Conservation (phyloP, 2,797 vertebrate genomes). For the Falco cherrug region DNA sequence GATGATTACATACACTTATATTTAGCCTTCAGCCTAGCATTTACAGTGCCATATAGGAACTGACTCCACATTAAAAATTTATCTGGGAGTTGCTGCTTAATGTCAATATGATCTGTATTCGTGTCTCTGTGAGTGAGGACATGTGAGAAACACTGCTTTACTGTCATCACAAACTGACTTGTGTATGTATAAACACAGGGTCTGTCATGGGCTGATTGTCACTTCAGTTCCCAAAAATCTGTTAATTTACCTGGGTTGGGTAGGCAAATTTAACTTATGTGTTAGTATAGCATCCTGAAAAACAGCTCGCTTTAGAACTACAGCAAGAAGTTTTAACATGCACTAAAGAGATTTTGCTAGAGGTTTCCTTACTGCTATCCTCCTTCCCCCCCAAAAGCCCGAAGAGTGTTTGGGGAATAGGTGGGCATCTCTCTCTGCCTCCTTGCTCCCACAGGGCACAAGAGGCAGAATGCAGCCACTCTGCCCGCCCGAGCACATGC, state of each 20-base stretch:
- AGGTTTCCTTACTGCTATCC: background rate
- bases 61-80: background rate
- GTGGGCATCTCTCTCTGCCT: background rate
- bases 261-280: background rate
- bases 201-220: background rate
- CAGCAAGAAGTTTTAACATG: background rate
- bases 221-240: background rate
- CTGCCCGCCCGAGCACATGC: fast-evolving
- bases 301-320: background rate
- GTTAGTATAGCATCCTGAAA: background rate
- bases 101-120: background rate
- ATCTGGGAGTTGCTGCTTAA: background rate
- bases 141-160: background rate
- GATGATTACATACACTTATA: background rate
- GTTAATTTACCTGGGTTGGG: background rate
- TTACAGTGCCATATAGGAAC: background rate
- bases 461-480: background rate
- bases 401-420: background rate
- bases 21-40: background rate
- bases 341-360: background rate
- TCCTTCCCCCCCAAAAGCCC: background rate
- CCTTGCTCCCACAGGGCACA: no score
- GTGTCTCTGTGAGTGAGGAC: fast-evolving
- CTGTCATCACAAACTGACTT: background rate
- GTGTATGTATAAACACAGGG: background rate